Evolutionary conservation across 2,888 invertebrate genomes (phyloP), one percentile per base, ranked within the genome.

Genomic region (Drosophila colorata): DNA sequence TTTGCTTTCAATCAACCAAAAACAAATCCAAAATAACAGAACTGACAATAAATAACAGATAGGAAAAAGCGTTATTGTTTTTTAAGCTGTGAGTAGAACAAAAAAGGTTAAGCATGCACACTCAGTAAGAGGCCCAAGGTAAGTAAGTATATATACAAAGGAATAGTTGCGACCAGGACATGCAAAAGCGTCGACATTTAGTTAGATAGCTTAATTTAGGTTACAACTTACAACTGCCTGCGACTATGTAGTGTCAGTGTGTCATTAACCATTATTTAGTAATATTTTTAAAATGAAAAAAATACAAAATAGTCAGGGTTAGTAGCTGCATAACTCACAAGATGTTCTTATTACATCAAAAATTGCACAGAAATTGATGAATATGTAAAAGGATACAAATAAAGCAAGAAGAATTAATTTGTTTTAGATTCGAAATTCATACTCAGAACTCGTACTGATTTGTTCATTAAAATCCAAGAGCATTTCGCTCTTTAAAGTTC

Each of bases 171-270:
- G 53, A 31, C 43, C 48, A 63, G 31, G 49, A 66, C 76, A 83
- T 82, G 77, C 80, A 55, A 44, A 61, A 77, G 78, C 68, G 20
- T 49, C 35, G 14, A 47, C 51, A 70, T 37, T 71, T 71, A 58
- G 44, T 47, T 31, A 64, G 40, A 40, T 38, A 49, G 23, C 51
- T 65, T 72, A 72, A 44, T 40, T 75, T 61, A 66, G 59, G 18
- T 66, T 52, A 46, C 35, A 77, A 90, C 90, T 91, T 91, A 90
- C 90, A 91, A 89, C 78, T 84, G 87, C 66, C 90, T 90, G 79
- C 90, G 91, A 90, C 90, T 90, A 70, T 41, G 58, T 63, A 69
- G 78, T 28, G 28, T 75, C 70, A 74, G 71, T 77, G 72, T 46
- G 69, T 70, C 51, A 75, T 31, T 64, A 41, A 52, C 28, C 66